Evolutionary conservation across 2,888 invertebrate genomes (phyloP), one percentile per base, ranked within the genome.

Genomic region (Erebia aethiops): DNA sequence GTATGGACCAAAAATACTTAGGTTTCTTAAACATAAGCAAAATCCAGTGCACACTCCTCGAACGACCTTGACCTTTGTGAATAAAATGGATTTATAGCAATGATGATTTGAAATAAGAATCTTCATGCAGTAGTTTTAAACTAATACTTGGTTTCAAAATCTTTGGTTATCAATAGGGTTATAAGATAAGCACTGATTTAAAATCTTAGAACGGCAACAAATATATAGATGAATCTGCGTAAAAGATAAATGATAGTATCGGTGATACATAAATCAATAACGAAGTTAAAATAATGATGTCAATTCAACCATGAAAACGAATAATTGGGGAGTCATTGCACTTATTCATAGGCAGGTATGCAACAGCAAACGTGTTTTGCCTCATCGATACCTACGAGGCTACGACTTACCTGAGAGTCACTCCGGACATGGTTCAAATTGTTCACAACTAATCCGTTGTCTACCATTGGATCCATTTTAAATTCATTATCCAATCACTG

Each of bases 391-490:
- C 84, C 83, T 84, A 84, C 84, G 81, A 84, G 87, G 83, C 83
- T 84, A 84, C 84, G 81, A 84, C 92, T 91, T 89, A 93, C 93
- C 93, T 93, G 93, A 82, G 92, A 91, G 74, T 93, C 93, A 82
- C 83, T 92, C 84, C 92, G 91, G 87, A 87, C 90, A 81, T 93
- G 93, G 85, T 91, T 91, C 86, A 92, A 85, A 89, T 93, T 93
- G 84, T 93, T 93, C 85, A 90, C 91, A 84, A 91, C 87, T 82
- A 91, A 85, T 82, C 91, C 92, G 87, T 87, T 91, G 83, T 93
- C 93, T 82, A 88, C 85, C 87, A 90, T 89, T 80, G 89, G 87
- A 89, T 93, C 93, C 93, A 93, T 93, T 77, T 80, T 81, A 82
- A 78, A 82, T 79, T 82, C 91, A 90, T 91, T 81, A 87, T 91